phyloP scores from a whole-genome alignment of 2,113 vertebrate genomes.

The Crotophaga sulcirostris region DNA sequence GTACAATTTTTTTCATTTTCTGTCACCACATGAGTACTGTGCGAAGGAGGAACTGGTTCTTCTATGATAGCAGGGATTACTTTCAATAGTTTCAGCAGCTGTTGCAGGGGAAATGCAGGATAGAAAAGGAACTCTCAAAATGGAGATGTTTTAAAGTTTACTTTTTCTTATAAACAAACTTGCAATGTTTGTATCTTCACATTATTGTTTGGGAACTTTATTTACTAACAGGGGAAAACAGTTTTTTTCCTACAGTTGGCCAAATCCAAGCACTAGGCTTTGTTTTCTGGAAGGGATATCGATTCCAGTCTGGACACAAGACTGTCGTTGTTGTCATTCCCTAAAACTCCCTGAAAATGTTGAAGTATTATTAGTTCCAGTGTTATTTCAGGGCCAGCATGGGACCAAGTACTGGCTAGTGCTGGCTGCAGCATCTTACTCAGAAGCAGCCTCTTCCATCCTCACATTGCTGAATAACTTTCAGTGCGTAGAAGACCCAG shows the following conservation, averaged over 20 bases:
- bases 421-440: background rate
- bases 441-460: background rate
- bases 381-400: background rate
- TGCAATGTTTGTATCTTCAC: background rate
- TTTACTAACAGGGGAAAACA: background rate
- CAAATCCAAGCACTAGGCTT: background rate
- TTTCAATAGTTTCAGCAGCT: background rate
- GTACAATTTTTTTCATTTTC: background rate
- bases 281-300: background rate
- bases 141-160: background rate
- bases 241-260: background rate
- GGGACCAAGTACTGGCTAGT: background rate
- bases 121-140: background rate
- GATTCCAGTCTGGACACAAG: no score
- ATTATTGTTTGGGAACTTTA: background rate
- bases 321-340: background rate
- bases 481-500: rapidly evolving
- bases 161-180: background rate
- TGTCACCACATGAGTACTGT: background rate
- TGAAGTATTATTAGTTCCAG: rapidly evolving
- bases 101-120: background rate
- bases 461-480: background rate
- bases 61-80: background rate
- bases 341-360: background rate
- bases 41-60: background rate